phyloP scores from a whole-genome alignment of 2,888 invertebrate species.

The Acleris laterana region DNA sequence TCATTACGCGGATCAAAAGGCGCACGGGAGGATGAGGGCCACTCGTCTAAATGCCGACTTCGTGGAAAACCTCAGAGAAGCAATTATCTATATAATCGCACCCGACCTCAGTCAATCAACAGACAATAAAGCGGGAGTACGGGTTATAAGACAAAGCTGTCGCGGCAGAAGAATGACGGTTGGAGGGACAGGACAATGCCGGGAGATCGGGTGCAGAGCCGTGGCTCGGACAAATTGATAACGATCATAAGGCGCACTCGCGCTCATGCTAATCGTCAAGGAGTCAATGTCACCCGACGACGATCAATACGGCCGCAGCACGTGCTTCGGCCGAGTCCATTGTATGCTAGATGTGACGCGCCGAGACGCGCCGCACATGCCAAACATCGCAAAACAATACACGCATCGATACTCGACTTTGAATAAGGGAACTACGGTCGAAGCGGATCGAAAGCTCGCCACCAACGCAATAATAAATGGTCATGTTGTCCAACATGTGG shows the following conservation, averaged over 20 bases:
- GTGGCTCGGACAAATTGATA: conserved; percentile 71
- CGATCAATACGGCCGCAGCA: conserved; percentile 76
- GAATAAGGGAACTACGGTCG: conserved; percentile 63
- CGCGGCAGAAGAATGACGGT: conserved; percentile 58
- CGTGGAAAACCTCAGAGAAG: conserved; percentile 70
- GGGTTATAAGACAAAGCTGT: conserved; percentile 62
- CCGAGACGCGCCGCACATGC: conserved; percentile 74
- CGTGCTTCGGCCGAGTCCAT: conserved; percentile 76
- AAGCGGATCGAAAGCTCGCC: conserved; percentile 63
- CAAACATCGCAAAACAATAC: conserved; percentile 76
- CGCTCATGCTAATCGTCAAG: conserved; percentile 71
- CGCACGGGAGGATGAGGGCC: conserved; percentile 57
- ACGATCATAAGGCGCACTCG: conserved; percentile 63
- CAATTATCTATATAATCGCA: conserved; percentile 72
- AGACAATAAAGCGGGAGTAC: conserved; percentile 62
- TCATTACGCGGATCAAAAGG: conserved; percentile 75
- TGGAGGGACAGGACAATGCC: conserved; percentile 74
- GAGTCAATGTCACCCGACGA: conserved; percentile 67
- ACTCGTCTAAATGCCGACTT: conserved; percentile 73
- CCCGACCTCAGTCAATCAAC: conserved; percentile 63
- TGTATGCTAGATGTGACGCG: conserved; percentile 73
- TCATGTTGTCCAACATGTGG: conserved; percentile 65
- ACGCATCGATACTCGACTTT: conserved; percentile 72
- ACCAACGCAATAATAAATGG: conserved; percentile 65
- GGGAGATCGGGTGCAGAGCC: conserved; percentile 56